phyloP scores from a whole-genome alignment of 2,888 invertebrate species.

The Epistrophella euchroma region DNA sequence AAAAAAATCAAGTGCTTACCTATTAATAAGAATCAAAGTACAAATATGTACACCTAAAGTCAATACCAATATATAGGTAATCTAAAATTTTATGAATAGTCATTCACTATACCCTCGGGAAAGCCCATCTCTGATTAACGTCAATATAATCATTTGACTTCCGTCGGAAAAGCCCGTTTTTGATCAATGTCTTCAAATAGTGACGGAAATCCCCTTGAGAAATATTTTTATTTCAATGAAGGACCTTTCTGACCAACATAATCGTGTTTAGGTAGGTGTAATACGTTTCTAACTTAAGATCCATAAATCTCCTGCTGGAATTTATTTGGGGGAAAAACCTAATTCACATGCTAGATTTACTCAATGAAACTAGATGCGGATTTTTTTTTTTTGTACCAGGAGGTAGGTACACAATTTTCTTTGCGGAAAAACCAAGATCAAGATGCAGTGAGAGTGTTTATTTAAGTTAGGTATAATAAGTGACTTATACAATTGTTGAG shows the following conservation, averaged over 20 bases:
- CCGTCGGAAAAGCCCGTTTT: not conserved
- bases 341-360: not conserved
- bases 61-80: too few relatives aligned
- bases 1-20: too few relatives aligned
- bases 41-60: too few relatives aligned
- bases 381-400: not conserved
- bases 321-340: not conserved
- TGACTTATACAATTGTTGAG: too few relatives aligned
- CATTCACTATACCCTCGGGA: not conserved
- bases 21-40: too few relatives aligned
- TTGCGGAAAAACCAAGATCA: too few relatives aligned
- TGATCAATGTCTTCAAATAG: not conserved
- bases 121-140: not conserved
- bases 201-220: not conserved
- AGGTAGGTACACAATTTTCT: too few relatives aligned
- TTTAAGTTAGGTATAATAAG: too few relatives aligned
- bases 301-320: not conserved
- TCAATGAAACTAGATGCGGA: not conserved
- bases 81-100: too few relatives aligned
- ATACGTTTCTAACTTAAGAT: not conserved
- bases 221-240: not conserved
- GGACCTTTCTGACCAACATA: not conserved
- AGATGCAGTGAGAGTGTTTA: too few relatives aligned
- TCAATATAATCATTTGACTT: too few relatives aligned
- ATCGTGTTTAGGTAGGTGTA: not conserved